Conservation (phyloP, 2,888 invertebrate species). For the Cephus rjabovi region DNA sequence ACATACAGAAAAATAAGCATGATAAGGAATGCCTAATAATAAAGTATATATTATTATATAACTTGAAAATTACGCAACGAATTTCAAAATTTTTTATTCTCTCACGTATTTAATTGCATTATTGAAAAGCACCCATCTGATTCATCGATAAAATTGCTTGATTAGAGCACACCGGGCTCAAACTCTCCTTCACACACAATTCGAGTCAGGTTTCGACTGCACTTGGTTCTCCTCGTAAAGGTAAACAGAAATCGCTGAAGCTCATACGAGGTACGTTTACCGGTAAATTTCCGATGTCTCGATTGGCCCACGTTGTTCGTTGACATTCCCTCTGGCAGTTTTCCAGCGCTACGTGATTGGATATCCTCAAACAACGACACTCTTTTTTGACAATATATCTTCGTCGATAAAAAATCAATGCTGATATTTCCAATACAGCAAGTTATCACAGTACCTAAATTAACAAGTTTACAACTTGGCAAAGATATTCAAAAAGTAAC, state of each 20-base stretch:
- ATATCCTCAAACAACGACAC: constrained; percentile 22
- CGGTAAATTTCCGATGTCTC: constrained; percentile 28
- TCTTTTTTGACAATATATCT: neutral
- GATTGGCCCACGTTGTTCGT: constrained; percentile 31
- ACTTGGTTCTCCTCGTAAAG: neutral
- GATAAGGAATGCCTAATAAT: neutral
- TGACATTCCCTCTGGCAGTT: constrained; percentile 30
- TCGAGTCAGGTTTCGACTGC: neutral
- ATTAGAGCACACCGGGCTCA: neutral
- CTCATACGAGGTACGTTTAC: constrained; percentile 29
- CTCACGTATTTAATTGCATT: neutral
- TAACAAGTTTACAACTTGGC: neutral
- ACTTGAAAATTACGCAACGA: no score
- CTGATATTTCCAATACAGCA: neutral
- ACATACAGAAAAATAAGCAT: neutral
- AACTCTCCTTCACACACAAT: neutral
- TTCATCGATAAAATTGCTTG: neutral
- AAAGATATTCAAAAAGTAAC: neutral
- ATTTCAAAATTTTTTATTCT: neutral
- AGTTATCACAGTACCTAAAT: neutral
- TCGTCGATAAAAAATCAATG: neutral
- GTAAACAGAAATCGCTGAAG: constrained; percentile 26
- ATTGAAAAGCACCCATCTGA: neutral
- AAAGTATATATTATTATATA: neutral
- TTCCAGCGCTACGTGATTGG: constrained; percentile 38